Evolutionary conservation across 1,140 invertebrate species (phyloP).

Genomic region (Lethrus apterus): DNA sequence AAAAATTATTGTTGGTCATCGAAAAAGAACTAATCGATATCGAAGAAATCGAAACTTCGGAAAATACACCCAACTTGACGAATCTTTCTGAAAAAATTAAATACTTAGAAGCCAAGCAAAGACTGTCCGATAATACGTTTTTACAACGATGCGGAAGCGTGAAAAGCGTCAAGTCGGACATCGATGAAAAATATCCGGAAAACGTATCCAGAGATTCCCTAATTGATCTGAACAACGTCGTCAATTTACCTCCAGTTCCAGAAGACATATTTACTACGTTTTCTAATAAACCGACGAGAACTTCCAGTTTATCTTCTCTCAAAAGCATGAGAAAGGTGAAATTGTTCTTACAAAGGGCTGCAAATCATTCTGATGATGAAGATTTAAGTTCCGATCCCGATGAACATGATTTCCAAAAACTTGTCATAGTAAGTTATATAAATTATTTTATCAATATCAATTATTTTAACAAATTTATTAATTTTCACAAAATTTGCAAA

Average conservation of each 20-base stretch:
- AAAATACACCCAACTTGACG: neutral
- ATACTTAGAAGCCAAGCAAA: conserved; percentile 34
- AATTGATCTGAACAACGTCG: conserved; percentile 39
- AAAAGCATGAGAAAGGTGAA: conserved; percentile 42
- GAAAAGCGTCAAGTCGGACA: conserved; percentile 33
- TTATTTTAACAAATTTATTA: neutral
- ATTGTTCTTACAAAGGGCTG: conserved; percentile 39
- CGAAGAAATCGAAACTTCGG: conserved; percentile 24
- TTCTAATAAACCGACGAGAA: conserved; percentile 33
- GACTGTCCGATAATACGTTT: conserved; percentile 21
- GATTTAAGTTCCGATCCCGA: conserved; percentile 37
- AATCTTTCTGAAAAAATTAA: conserved; percentile 33
- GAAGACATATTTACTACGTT: conserved; percentile 42
- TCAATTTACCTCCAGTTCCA: conserved; percentile 40
- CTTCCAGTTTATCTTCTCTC: conserved; percentile 39
- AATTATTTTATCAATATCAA: no score
- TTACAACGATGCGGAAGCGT: conserved; percentile 25
- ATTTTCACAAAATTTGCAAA: neutral
- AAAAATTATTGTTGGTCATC: conserved; percentile 31
- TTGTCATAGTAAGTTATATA: conserved; percentile 13
- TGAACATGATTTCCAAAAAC: conserved; percentile 30
- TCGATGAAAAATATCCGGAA: conserved; percentile 43
- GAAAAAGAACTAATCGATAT: conserved; percentile 29
- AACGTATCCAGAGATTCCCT: conserved; percentile 40
- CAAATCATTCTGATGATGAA: conserved; percentile 37